Conservation (phyloP, 1,140 invertebrate species). For the Liolophura sinensis region DNA sequence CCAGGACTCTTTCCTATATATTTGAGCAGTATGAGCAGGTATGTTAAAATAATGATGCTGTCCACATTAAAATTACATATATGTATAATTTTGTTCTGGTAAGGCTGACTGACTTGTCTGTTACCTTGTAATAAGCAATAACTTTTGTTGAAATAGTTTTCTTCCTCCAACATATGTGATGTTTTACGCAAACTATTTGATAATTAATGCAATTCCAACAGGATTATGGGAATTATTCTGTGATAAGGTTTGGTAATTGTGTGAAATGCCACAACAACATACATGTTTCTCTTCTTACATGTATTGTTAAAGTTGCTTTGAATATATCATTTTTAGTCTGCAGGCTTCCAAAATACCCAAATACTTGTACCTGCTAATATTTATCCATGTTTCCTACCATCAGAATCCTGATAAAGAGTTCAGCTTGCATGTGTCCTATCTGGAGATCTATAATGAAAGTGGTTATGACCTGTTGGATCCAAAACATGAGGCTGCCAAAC, state of each 20-base stretch:
- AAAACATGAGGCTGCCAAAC: conserved; percentile 60
- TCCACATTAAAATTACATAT: not conserved
- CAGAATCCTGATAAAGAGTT: conserved; percentile 51
- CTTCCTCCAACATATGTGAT: not conserved
- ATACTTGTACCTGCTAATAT: not conserved
- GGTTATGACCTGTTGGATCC: conserved; percentile 69
- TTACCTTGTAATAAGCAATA: not conserved
- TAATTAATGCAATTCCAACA: not conserved
- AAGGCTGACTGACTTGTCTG: not conserved
- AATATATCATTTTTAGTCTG: conserved; percentile 2
- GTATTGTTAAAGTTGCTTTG: too few species aligned
- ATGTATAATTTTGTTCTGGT: not conserved
- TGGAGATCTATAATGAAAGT: conserved; percentile 61
- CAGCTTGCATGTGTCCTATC: conserved; percentile 56
- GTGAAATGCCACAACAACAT: not conserved
- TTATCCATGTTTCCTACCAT: conserved; percentile 10
- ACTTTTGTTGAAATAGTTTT: not conserved
- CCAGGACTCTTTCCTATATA: conserved; percentile 58
- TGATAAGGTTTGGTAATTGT: not conserved
- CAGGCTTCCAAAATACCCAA: not conserved
- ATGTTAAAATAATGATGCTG: not conserved
- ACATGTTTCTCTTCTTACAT: not conserved
- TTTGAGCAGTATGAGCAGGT: conserved; percentile 56
- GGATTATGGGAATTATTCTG: not conserved
- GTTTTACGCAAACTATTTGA: too few species aligned